A percentile compares a stretch with the other conserved stretches of the same genome.
phyloP scores from a whole-genome alignment of 2,797 vertebrate species.

The Bradypodion pumilum region DNA sequence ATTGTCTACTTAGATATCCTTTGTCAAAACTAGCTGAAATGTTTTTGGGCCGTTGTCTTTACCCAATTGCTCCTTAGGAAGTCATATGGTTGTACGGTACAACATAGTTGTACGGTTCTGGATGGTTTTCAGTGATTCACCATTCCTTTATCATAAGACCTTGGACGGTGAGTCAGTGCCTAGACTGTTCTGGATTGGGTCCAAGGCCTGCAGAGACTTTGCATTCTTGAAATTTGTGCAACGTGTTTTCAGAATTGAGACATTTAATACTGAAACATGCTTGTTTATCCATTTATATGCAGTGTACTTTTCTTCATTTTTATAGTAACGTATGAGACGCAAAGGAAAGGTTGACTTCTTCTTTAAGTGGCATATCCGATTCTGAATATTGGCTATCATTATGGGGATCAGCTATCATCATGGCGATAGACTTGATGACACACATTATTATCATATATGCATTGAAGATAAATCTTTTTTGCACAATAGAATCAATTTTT shows the following conservation, averaged over 20 bases:
- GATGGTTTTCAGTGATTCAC: neutral
- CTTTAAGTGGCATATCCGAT: neutral
- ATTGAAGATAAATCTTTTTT: neutral
- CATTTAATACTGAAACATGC: neutral
- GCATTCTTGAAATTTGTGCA: neutral
- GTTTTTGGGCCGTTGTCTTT: neutral
- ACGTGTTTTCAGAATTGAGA: neutral
- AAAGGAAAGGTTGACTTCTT: too few relatives aligned
- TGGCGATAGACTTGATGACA: too few relatives aligned
- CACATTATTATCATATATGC: too few relatives aligned
- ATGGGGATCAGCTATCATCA: conserved; percentile 66
- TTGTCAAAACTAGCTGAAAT: neutral
- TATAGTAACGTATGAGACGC: too few relatives aligned
- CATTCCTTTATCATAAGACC: neutral
- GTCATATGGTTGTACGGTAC: neutral
- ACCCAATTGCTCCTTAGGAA: neutral
- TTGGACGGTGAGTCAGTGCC: too few relatives aligned
- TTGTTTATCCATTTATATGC: neutral
- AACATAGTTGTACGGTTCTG: neutral
- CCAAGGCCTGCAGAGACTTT: neutral
- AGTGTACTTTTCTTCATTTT: neutral
- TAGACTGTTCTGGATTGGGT: neutral
- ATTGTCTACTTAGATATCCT: too few relatives aligned
- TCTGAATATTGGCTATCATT: too few relatives aligned
- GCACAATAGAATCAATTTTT: neutral